phyloP scores from a whole-genome alignment of 2,113 vertebrate species.

The Carassius carassius region DNA sequence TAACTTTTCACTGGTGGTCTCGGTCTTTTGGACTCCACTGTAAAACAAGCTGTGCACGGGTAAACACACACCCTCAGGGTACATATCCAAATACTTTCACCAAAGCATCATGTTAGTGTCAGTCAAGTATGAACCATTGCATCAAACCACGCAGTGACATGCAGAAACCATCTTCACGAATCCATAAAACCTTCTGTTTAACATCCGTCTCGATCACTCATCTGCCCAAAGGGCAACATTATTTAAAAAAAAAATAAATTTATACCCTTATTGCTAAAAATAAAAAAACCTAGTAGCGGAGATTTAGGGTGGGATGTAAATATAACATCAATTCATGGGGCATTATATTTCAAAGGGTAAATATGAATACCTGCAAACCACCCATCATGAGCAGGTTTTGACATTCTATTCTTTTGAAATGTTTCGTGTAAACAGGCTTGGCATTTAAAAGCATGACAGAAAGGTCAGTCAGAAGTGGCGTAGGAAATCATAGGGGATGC shows the following conservation, averaged over 20 bases:
- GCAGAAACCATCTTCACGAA: slow-evolving; percentile 2
- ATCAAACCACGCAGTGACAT: not conserved
- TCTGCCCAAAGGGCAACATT: not conserved
- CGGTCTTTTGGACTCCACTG: not conserved
- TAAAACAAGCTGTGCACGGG: not conserved
- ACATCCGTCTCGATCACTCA: not conserved
- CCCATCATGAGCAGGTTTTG: not conserved
- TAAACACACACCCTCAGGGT: not conserved
- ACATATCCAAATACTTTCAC: not conserved
- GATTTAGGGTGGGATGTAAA: not conserved
- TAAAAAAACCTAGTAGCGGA: not conserved
- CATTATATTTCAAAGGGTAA: not conserved
- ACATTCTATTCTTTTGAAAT: not conserved
- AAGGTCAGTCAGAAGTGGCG: not conserved
- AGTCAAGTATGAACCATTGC: not conserved
- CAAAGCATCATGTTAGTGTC: not conserved
- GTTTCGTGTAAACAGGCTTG: not conserved
- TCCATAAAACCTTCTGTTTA: not conserved
- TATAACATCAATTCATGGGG: not conserved
- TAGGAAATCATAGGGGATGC: not conserved
- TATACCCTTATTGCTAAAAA: not conserved
- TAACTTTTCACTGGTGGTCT: not conserved
- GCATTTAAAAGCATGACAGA: not conserved
- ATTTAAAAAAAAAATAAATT: not conserved
- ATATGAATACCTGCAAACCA: not conserved